Percentiles rank a stretch among this genome's conserved stretches.
These are phyloP conservation scores for Nesospiza acunhae DNA, from an alignment of 2,113 vertebrate species.

Conservation along the genomic window DNA sequence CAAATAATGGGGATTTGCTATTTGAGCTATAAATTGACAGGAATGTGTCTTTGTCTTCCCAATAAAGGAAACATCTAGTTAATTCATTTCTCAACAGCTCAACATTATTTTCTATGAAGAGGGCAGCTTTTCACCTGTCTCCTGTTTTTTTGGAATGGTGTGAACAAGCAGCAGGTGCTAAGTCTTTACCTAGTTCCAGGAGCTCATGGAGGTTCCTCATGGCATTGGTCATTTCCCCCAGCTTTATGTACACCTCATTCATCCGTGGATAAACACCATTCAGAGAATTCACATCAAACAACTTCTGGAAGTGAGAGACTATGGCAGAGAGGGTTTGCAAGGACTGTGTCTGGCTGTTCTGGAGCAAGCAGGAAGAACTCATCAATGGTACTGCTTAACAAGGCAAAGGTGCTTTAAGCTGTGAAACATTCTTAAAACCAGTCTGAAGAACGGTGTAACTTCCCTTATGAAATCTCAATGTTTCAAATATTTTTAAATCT, in stretches of 20 bases:
- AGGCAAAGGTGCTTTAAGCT: neutral
- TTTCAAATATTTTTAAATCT: neutral
- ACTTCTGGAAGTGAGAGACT: conserved; percentile 88
- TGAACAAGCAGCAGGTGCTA: neutral
- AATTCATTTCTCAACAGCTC: neutral
- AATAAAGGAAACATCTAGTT: neutral
- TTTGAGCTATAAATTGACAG: neutral
- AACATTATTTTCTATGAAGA: neutral
- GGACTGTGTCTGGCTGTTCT: conserved; percentile 76
- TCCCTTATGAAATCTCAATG: neutral
- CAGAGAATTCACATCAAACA: conserved; percentile 86
- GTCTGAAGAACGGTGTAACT: neutral
- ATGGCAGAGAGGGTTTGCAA: conserved; percentile 78
- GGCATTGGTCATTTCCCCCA: conserved; percentile 86
- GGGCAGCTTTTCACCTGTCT: neutral
- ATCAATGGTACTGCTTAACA: neutral
- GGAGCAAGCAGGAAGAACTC: neutral
- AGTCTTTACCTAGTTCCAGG: conserved; percentile 80
- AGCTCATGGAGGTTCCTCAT: conserved; percentile 85
- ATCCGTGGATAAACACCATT: conserved; percentile 87
- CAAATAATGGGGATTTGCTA: neutral
- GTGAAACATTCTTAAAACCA: neutral
- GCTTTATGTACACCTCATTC: conserved; percentile 87
- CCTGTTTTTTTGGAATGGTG: neutral
- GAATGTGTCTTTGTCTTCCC: neutral